Percentiles rank a stretch among this genome's conserved stretches.
Conservation (phyloP, 2,113 vertebrate species). For the Coracopsis vasa region DNA sequence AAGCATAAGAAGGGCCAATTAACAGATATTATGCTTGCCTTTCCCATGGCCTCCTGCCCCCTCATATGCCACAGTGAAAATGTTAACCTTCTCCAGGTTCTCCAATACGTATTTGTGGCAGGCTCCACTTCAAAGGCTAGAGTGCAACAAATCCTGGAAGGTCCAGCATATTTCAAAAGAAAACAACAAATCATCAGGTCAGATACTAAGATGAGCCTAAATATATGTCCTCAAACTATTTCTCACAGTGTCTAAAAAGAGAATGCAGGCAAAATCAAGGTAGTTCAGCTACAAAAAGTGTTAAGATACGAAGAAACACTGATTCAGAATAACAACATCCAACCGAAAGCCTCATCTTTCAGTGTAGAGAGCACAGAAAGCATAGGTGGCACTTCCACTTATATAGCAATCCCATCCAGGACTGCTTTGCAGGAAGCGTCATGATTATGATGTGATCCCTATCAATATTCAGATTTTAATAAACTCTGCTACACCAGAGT, state of each 20-base stretch:
- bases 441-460: neutral
- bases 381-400: neutral
- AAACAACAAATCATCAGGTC: neutral
- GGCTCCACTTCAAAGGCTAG: neutral
- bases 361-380: neutral
- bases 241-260: neutral
- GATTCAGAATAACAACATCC: neutral
- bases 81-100: neutral
- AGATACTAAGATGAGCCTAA: neutral
- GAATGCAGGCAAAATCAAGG: neutral
- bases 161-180: neutral
- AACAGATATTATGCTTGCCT: neutral
- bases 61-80: neutral
- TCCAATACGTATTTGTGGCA: neutral
- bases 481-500: neutral
- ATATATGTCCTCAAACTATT: neutral
- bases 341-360: neutral
- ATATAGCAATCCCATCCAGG: neutral
- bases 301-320: neutral
- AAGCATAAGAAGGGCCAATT: neutral
- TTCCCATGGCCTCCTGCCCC: neutral
- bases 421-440: neutral
- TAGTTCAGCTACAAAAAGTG: neutral
- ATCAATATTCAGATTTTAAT: neutral
- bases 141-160: neutral